Conservation (phyloP, 2,797 vertebrate genomes). For the Cyclura pinguis region DNA sequence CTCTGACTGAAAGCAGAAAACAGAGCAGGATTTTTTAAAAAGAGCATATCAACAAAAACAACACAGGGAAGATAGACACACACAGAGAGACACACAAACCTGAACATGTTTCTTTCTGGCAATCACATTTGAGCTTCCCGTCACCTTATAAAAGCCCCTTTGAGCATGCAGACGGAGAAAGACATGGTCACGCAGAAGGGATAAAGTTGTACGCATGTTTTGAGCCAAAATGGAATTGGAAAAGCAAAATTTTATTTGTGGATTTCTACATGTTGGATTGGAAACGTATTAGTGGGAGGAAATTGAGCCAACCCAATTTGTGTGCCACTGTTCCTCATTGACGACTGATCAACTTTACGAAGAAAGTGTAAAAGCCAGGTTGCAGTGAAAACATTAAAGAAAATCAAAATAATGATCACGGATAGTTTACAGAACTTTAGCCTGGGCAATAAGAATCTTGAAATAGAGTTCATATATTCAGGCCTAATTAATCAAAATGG, state of each 20-base stretch:
- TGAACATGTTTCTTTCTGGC: slow-evolving; percentile 62
- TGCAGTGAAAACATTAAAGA: no score
- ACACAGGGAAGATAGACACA: background rate
- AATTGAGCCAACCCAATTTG: background rate
- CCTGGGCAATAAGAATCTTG: no score
- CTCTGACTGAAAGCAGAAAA: slow-evolving; percentile 81
- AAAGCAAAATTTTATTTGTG: slow-evolving; percentile 3
- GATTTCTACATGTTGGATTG: slow-evolving; percentile 15
- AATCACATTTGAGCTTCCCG: slow-evolving; percentile 34
- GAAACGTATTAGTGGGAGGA: background rate
- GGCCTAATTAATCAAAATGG: no score
- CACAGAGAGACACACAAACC: slow-evolving; percentile 10
- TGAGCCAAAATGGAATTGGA: slow-evolving; percentile 21
- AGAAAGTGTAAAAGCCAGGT: no score
- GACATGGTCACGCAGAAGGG: background rate
- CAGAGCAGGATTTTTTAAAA: slow-evolving; percentile 80
- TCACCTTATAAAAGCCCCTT: slow-evolving; percentile 9
- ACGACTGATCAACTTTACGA: no score
- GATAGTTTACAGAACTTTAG: no score
- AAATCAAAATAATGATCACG: no score
- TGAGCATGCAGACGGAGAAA: background rate
- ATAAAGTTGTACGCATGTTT: background rate
- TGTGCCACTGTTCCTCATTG: background rate
- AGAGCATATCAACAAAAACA: slow-evolving; percentile 75
- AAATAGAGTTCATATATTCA: no score